Evolutionary conservation across 2,113 vertebrate species (phyloP).

Genomic region (Cheilinus undulatus): DNA sequence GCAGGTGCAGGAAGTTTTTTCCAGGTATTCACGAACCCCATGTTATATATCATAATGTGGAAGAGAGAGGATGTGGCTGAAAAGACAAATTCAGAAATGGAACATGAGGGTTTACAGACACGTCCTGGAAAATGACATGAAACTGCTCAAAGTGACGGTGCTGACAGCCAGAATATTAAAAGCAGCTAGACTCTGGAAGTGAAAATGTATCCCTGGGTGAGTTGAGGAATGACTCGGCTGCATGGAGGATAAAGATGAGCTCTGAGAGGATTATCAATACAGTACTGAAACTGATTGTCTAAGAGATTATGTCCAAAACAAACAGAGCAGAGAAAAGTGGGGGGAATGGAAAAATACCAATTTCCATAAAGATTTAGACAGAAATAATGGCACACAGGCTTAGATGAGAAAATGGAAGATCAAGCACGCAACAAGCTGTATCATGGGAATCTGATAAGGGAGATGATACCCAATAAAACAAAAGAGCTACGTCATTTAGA

Average conservation of each 20-base stretch:
- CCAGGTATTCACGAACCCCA: background rate
- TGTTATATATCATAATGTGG: slow-evolving; percentile 2
- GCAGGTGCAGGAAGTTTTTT: slow-evolving; percentile 3
- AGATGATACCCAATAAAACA: background rate
- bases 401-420: background rate
- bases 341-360: slow-evolving; percentile 19
- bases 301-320: slow-evolving; percentile 31
- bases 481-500: background rate
- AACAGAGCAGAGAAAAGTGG: slow-evolving; percentile 13
- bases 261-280: slow-evolving; percentile 44
- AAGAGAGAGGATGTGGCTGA: slow-evolving; percentile 2
- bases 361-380: slow-evolving; percentile 16
- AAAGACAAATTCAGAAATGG: slow-evolving; percentile 16
- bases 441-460: background rate
- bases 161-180: slow-evolving; percentile 15
- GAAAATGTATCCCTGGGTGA: slow-evolving; percentile 1
- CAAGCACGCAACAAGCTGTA: background rate
- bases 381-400: slow-evolving; percentile 4
- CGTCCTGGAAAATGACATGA: slow-evolving; percentile 20
- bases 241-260: slow-evolving; percentile 18
- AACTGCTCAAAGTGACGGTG: slow-evolving; percentile 6
- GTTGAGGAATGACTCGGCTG: slow-evolving; percentile 26
- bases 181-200: background rate
- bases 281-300: slow-evolving; percentile 34
- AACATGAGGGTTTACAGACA: slow-evolving; percentile 14